Evolutionary conservation across 2,113 vertebrate species (phyloP).

Genomic region (Indicator maculatus): DNA sequence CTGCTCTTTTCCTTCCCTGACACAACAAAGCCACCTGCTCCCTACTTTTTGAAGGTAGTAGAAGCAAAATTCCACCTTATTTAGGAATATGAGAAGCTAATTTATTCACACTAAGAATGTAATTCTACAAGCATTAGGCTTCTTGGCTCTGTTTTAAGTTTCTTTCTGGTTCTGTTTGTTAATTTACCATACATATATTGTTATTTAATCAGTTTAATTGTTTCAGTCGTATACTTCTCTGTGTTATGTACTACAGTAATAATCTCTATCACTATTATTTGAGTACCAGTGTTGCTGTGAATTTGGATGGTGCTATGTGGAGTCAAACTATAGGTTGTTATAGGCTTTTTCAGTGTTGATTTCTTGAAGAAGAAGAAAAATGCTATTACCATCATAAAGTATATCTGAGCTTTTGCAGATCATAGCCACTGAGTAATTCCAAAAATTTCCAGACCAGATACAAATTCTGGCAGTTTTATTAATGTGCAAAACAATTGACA

Average conservation of each 20-base stretch:
- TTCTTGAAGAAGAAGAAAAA: not conserved
- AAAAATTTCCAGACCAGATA: not conserved
- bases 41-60: constrained; percentile 26
- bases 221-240: not conserved
- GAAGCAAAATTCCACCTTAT: constrained; percentile 42
- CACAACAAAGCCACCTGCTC: constrained; percentile 62
- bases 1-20: constrained; percentile 31
- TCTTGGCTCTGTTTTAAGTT: constrained; percentile 2
- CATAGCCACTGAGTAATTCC: not conserved
- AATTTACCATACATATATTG: not conserved
- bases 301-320: not conserved
- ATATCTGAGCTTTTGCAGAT: not conserved
- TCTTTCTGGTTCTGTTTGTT: not conserved
- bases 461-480: not conserved
- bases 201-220: not conserved
- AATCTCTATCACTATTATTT: not conserved
- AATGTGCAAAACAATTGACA: not conserved
- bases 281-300: not conserved
- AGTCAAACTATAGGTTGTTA: not conserved
- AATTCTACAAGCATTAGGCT: not conserved
- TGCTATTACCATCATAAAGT: not conserved
- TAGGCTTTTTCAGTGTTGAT: not conserved
- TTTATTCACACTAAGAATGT: constrained; percentile 6
- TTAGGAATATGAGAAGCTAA: constrained; percentile 38
- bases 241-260: not conserved